Base-by-base conservation (phyloP, 2,888 invertebrate genomes). In the Cheilosia vulpina region DNA sequence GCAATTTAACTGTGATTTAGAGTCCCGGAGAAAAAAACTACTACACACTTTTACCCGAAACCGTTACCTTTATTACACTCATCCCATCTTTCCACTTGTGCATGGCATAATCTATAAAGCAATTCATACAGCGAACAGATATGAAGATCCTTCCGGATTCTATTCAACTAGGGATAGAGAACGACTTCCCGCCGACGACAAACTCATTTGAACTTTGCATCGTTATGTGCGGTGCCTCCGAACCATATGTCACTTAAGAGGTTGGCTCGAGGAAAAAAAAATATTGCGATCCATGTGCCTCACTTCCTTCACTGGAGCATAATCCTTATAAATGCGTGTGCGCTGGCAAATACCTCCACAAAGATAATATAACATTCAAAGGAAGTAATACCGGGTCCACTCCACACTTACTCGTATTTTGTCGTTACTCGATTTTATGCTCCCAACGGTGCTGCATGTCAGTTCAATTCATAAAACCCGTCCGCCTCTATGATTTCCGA, bases 151-250 rank as follows among this genome's bases (percentile, higher is more conserved):
- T 76, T 76, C 76, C 76, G 76, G 43, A 68, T 68, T 68, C 34
- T 53, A 66, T 77, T 60, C 69, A 77, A n/a, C 34, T 17, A 19
- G 52, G 21, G 52, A 57, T 62, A 13, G 17, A 53, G 47, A 55
- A 41, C 15, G 47, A 60, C 62, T 69, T 69, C 62, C 77, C 60
- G 60, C 47, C 62, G 60, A 38, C 69, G 55, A 55, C 68, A 62
- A 69, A 77, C 76, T 77, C 69, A 69, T 62, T 77, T 69, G 52
- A 68, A 77, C 68, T 69, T 62, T 69, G 53, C 53, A 47, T 24
- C 31, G 53, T 55, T 62, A 38, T 52, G 55, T 63, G 9, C 31
- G 60, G 60, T 43, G 53, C 53, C 31, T 43, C 68, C 15, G 43
- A 68, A 53, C 62, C 77, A 62, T 77, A 31, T 66, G 68, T 60